These are phyloP conservation scores for Orestias chungarensis DNA, from an alignment of 2,797 vertebrate species.

Conservation along the genomic window DNA sequence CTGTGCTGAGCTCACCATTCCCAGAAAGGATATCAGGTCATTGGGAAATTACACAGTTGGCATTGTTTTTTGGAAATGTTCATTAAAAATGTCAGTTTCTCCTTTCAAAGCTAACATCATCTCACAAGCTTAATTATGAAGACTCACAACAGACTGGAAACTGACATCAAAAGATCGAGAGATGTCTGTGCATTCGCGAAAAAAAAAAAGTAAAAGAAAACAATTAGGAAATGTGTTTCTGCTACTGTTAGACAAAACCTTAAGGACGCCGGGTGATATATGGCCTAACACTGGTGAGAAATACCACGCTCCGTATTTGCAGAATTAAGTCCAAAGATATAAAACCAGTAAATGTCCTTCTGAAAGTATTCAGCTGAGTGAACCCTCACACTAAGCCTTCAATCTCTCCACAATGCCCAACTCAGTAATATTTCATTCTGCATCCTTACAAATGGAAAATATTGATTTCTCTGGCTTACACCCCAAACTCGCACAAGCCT, in stretches of 20 bases:
- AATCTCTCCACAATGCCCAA: constrained; percentile 72
- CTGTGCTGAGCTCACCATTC: constrained; percentile 73
- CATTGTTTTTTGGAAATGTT: constrained; percentile 66
- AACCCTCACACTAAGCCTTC: constrained; percentile 68
- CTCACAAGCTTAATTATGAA: constrained; percentile 14
- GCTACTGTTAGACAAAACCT: neutral
- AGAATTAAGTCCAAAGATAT: constrained; percentile 54
- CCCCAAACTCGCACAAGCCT: constrained; percentile 55
- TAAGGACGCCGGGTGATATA: constrained; percentile 39
- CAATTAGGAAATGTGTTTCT: constrained; percentile 3
- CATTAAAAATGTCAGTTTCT: constrained; percentile 62
- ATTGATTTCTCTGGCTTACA: constrained; percentile 78
- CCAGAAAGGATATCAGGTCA: constrained; percentile 62
- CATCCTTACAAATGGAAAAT: constrained; percentile 79
- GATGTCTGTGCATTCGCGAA: constrained; percentile 12
- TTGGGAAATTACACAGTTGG: constrained; percentile 69
- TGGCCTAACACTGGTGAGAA: constrained; percentile 35
- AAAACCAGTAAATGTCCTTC: constrained; percentile 69
- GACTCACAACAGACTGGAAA: constrained; percentile 14
- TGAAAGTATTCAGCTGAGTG: constrained; percentile 69
- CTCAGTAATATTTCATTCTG: constrained; percentile 76
- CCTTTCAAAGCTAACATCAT: constrained; percentile 35
- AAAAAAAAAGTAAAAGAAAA: constrained; percentile 9
- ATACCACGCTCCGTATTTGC: constrained; percentile 39
- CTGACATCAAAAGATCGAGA: constrained; percentile 14